These are phyloP conservation scores for Trisateles emortualis DNA, from an alignment of 2,888 invertebrate species.

Conservation along the genomic window DNA sequence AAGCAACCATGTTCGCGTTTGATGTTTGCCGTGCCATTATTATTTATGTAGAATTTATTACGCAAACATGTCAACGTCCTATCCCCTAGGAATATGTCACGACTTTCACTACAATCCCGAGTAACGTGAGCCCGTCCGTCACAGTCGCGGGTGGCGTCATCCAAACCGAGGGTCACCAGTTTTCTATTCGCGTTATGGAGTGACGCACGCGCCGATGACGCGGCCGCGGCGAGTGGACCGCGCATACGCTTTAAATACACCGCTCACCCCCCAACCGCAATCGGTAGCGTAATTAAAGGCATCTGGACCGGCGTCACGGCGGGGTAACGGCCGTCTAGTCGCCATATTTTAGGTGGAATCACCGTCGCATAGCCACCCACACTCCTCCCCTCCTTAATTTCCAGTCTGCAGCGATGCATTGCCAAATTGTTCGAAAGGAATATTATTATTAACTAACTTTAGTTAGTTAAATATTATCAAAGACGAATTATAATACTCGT, in stretches of 20 bases:
- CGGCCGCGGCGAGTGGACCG: conserved; percentile 49
- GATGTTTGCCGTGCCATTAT: conserved; percentile 2
- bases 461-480: conserved; percentile 57
- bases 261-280: conserved; percentile 49
- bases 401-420: conserved; percentile 54
- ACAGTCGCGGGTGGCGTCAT: conserved; percentile 69
- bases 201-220: conserved; percentile 83
- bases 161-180: conserved; percentile 73
- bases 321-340: conserved; percentile 64
- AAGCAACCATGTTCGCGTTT: not conserved
- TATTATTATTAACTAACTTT: conserved; percentile 56
- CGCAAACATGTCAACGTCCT: conserved; percentile 12
- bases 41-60: conserved; percentile 5
- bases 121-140: conserved; percentile 70
- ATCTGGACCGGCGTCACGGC: conserved; percentile 65
- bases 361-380: conserved; percentile 44
- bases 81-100: conserved; percentile 32
- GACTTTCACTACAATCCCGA: conserved; percentile 55
- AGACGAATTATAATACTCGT: no score
- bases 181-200: conserved; percentile 80
- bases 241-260: conserved; percentile 65
- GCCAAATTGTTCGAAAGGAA: conserved; percentile 62
- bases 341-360: conserved; percentile 67
- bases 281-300: conserved; percentile 68
- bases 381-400: conserved; percentile 35